Percentiles rank a stretch among this genome's conserved stretches.
phyloP scores from a whole-genome alignment of 2,888 invertebrate species.

The Sinopyrophorus schimmeli region DNA sequence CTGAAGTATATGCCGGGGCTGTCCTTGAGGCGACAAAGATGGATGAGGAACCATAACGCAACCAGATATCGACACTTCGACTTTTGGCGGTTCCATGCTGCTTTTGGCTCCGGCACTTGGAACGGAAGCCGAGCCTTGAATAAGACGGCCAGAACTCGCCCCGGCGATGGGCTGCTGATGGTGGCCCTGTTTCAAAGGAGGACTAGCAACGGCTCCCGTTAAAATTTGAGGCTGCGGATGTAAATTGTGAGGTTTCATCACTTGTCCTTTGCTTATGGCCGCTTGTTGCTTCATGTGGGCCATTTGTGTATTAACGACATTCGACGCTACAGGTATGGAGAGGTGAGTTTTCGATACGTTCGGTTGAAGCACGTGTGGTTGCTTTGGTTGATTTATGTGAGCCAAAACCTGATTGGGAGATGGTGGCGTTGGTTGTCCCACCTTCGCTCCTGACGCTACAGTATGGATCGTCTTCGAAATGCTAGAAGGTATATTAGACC shows the following conservation, averaged over 20 bases:
- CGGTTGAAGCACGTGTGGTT: constrained; percentile 53
- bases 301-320: constrained; percentile 52
- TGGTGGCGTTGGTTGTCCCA: constrained; percentile 36
- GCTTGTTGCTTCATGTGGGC: constrained; percentile 54
- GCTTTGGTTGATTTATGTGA: constrained; percentile 46
- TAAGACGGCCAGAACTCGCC: constrained; percentile 57
- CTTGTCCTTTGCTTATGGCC: constrained; percentile 18
- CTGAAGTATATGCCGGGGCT: constrained; percentile 59
- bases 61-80: constrained; percentile 59
- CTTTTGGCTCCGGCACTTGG: constrained; percentile 49
- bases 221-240: constrained; percentile 55
- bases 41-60: constrained; percentile 59
- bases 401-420: constrained; percentile 30
- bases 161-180: constrained; percentile 47
- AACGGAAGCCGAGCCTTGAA: constrained; percentile 64
- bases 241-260: constrained; percentile 37
- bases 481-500: constrained; percentile 37
- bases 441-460: constrained; percentile 28
- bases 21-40: constrained; percentile 55
- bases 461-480: constrained; percentile 25
- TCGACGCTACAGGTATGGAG: constrained; percentile 18
- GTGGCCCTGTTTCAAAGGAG: constrained; percentile 35
- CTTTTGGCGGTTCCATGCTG: constrained; percentile 60
- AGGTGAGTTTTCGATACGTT: constrained; percentile 54
- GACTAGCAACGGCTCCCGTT: constrained; percentile 59